Base-by-base conservation (phyloP, 2,888 invertebrate species). In the Caenorhabditis sp. region DNA sequence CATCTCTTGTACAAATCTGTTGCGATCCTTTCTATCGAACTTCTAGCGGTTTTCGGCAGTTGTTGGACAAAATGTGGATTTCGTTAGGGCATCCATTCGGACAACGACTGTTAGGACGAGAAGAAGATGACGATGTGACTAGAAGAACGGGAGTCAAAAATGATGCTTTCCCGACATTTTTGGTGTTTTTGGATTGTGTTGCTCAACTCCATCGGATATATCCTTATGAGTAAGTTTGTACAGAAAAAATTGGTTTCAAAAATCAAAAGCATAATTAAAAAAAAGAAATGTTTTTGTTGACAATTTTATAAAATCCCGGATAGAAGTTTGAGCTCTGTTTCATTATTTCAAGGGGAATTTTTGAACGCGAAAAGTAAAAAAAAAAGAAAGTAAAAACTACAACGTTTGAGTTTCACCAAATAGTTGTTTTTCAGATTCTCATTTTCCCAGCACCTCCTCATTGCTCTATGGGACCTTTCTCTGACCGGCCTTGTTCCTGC, bases 121-220 rank as follows among this genome's bases (percentile, higher is more conserved):
- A 59, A 17, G 65, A 65, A 49, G 43, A 49, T 8, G 26, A 20
- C 12, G 64, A 64, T n/a, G 8, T 43, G 21, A 49, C 54, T 21
- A 56, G 49, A 43, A 36, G 23, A 23, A n/a, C 71, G 1, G 58
- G 52, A 17, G 62, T 58, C 25, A 58, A 58, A 20, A 66, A 59
- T n/a, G 59, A 70, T 21, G 58, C 66, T 50, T 49, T 57, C 36
- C 96, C 96, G 0, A 90, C 96, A 60, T 93, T 96, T 88, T 91
- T 96, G 58, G 90, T 97, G 59, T 96, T 94, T 89, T 91, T 97
- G 59, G 97, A 97, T 89, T 94, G 95, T 89, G 92, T 93, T 64
- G 95, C 95, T 94, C 97, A 97, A 90, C 90, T 97, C 62, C 89
- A 92, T 82, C 92, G 92, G 83, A 95, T 96, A 90, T 94, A 92